phyloP scores from a whole-genome alignment of 1,140 invertebrate species.

The Lepidurus arcticus region DNA sequence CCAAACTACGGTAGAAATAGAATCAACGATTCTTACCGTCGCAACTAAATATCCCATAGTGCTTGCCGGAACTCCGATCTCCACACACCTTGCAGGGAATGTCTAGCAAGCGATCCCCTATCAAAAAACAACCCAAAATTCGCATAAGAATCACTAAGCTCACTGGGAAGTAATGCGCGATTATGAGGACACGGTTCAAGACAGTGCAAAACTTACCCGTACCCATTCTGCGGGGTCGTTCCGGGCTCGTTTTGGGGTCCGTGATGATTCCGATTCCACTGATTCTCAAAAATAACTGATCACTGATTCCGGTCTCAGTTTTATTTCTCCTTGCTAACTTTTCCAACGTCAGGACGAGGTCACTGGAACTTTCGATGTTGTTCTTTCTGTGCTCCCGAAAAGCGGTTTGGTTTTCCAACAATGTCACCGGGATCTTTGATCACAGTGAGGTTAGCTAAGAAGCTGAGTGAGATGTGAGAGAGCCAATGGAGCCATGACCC shows the following conservation, averaged over 20 bases:
- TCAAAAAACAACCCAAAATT: neutral
- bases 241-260: neutral
- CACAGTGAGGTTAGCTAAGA: slow-evolving; percentile 18
- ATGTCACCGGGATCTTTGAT: slow-evolving; percentile 9
- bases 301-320: too few relatives aligned
- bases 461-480: slow-evolving; percentile 21
- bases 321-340: neutral
- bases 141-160: neutral
- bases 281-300: neutral
- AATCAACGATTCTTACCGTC: slow-evolving; percentile 65
- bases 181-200: neutral
- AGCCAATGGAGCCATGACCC: slow-evolving; percentile 13
- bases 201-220: slow-evolving; percentile 2
- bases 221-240: slow-evolving; percentile 17
- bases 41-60: slow-evolving; percentile 95
- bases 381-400: neutral
- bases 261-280: neutral
- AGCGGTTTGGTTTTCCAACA: neutral
- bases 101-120: slow-evolving; percentile 86
- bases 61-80: slow-evolving; percentile 91
- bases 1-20: neutral
- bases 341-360: neutral
- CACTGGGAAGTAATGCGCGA: too few relatives aligned
- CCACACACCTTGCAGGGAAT: slow-evolving; percentile 95
- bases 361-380: neutral